Base-by-base conservation (phyloP, 1,140 invertebrate species). In the Drosophila tsacasi region DNA sequence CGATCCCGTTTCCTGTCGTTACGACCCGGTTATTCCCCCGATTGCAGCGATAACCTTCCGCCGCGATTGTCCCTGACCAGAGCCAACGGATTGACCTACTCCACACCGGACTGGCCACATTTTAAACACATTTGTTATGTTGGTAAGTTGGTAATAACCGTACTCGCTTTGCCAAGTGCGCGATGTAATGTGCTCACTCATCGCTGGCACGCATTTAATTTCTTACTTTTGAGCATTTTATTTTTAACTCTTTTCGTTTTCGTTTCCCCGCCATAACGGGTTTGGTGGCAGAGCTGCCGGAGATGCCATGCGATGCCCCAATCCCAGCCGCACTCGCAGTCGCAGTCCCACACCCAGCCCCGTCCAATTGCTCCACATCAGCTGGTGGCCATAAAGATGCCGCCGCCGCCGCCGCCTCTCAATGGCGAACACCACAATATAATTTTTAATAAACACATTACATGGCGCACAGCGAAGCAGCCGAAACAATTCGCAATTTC, bases 401-500 rank as follows among this genome's bases (percentile, higher is more conserved):
- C 49, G 25, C 8, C 23, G 44, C 13, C 21, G 21, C 42, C 72
- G 79, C 49, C 68, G 58, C 68, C 71, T 73, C 46, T 67, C 60
- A 81, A 72, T 89, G 73, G 73, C 62, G 64, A 90, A 76, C 81
- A 81, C 54, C 54, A 76, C 78, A 89, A 81, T 81, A 90, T 90
- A 64, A 66, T 79, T 89, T 89, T 89, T 89, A 89, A 90, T 89
- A 89, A 89, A 89, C 84, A 89, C 84, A 89, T 89, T 89, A 90
- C 84, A 89, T 67, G 49, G 72, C 80, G 71, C 49, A 52, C 19
- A 55, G 52, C 47, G 35, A 44, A 67, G 27, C 67, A 58, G 68
- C 77, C 84, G 82, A 83, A 80, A 71, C 78, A 72, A 89, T 87
- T 90, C 68, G 84, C 84, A 72, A 81, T 71, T 77, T 80, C 50